Evolutionary conservation across 2,797 vertebrate species (phyloP), one percentile per base, ranked within the genome.

Genomic region (Esox masquinongy): DNA sequence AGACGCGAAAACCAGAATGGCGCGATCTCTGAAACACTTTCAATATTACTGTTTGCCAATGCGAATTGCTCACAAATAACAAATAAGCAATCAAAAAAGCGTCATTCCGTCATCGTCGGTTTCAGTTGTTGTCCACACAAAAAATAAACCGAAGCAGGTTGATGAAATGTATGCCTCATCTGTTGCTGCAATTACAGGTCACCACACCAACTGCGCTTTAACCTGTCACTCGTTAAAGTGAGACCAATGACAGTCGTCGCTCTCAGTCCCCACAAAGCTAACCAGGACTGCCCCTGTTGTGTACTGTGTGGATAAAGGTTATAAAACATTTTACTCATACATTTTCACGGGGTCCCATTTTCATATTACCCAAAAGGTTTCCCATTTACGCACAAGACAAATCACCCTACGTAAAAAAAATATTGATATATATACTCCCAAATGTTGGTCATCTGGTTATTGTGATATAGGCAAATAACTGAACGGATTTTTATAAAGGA

Each of bases 101-200:
- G 8, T 24, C 69, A 29, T 15, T 70, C 24, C 15, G 68, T 49
- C 43, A 49, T 14, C n/a, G 39, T 70, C 43, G 12, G 68, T 11
- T n/a, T n/a, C 9, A 11, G 36, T 47, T 70, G 12, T 17, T 50
- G 24, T 16, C 43, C 24, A 12, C 24, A 50, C 0, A 63, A 22
- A 29, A 26, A 36, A n/a, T 61, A 31, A 59, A 69, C 34, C 22
- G 6, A 22, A 7, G 39, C 68, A 70, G 24, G 22, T 70, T 70
- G 43, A 69, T 59, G 67, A 53, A n/a, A 74, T 43, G 17, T 31
- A 39, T 75, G 74, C 36, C 59, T 59, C 36, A n/a, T 59, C 67
- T 56, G 74, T 75, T 75, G 74, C 51, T 14, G 17, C 14, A 43
- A 56, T 31, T 75, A 26, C 31, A 19, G 31, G 22, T 47, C 15